These are phyloP conservation scores for Epicampocera succincta DNA, from an alignment of 2,888 invertebrate species.

Conservation along the genomic window DNA sequence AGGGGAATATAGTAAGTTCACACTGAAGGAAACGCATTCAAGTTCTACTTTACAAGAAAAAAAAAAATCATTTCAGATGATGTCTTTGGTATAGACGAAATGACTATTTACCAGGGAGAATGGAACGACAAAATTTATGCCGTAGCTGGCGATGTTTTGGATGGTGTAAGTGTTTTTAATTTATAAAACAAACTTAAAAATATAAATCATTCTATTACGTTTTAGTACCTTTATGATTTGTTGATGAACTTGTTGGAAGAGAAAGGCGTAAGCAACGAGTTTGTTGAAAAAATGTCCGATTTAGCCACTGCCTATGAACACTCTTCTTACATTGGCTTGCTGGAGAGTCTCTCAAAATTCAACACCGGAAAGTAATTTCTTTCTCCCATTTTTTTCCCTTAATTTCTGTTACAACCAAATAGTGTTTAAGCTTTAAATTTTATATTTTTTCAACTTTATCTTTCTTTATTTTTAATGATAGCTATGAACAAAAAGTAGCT, in stretches of 20 bases:
- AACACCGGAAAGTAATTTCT: conserved; percentile 84
- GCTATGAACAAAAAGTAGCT: conserved; percentile 54
- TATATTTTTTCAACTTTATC: conserved; percentile 7
- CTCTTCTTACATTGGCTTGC: conserved; percentile 92
- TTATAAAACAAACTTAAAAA: neutral
- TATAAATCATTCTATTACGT: conserved; percentile 80
- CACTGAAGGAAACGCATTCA: neutral
- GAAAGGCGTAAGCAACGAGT: conserved; percentile 96
- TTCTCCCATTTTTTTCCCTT: conserved; percentile 22
- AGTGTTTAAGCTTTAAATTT: conserved; percentile 49
- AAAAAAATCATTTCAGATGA: conserved; percentile 85
- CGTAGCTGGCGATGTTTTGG: conserved; percentile 96
- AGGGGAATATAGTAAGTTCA: conserved; percentile 87
- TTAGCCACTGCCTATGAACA: conserved; percentile 97
- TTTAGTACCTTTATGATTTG: conserved; percentile 94
- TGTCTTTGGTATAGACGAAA: conserved; percentile 95
- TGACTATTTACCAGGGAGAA: conserved; percentile 93
- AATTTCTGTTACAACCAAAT: conserved; percentile 40
- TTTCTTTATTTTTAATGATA: conserved; percentile 31
- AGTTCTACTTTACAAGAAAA: neutral
- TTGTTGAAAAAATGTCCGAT: conserved; percentile 93
- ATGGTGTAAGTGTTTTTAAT: conserved; percentile 87
- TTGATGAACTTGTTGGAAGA: conserved; percentile 97
- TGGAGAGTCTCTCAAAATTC: conserved; percentile 92
- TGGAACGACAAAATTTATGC: conserved; percentile 93